Conservation (phyloP, 2,113 vertebrate genomes). For the Myrmecophaga tridactyla region DNA sequence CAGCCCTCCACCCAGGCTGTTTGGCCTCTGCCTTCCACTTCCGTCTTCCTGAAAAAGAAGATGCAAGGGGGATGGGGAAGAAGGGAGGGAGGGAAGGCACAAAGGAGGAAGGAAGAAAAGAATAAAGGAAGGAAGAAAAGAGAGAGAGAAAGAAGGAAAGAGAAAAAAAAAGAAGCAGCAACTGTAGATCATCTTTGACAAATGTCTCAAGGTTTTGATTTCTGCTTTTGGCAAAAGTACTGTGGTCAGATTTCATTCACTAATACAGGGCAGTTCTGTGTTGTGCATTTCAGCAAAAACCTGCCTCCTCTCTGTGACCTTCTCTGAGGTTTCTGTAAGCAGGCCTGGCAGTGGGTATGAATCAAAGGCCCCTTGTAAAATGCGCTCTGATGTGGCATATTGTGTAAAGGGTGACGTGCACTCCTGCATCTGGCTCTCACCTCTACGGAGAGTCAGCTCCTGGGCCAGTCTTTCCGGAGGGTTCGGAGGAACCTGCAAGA, state of each 20-base stretch:
- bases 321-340: not conserved
- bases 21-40: not conserved
- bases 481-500: not conserved
- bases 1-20: not conserved
- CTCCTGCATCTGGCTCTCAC: not conserved
- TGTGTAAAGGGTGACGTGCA: not conserved
- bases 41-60: not conserved
- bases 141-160: no score
- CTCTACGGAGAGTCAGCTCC: not conserved
- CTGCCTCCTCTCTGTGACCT: rapidly evolving
- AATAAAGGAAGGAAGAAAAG: not conserved
- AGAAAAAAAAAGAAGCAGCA: not conserved
- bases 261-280: not conserved
- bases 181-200: not conserved
- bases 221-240: slow-evolving; percentile 26
- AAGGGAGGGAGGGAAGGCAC: no score
- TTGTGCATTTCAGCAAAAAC: not conserved
- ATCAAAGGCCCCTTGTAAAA: not conserved
- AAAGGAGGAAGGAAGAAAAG: not conserved
- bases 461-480: not conserved
- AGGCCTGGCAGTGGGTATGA: not conserved
- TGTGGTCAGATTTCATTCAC: not conserved
- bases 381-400: not conserved
- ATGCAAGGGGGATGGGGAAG: no score
- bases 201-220: not conserved